Percentiles rank a stretch among this genome's conserved stretches.
Conservation (phyloP, 2,797 vertebrate species). For the Micropoecilia bifurca region DNA sequence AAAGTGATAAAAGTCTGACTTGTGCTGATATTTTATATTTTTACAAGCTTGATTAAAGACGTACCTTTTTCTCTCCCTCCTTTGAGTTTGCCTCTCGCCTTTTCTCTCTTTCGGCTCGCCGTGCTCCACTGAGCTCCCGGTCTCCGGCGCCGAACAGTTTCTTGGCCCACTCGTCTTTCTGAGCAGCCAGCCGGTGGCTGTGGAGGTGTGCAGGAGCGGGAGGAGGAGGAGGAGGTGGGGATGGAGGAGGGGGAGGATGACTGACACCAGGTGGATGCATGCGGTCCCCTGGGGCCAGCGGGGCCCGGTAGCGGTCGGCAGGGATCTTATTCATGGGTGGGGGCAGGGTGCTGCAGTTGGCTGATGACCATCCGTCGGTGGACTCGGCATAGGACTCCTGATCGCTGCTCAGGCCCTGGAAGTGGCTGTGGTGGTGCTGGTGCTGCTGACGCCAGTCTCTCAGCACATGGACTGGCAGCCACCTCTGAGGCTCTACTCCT, state of each 20-base stretch:
- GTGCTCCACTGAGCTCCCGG: slow-evolving; percentile 79
- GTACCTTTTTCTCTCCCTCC: slow-evolving; percentile 88
- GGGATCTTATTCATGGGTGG: slow-evolving; percentile 99
- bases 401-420: slow-evolving; percentile 88
- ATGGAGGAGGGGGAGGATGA: slow-evolving; percentile 74
- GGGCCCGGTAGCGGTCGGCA: slow-evolving; percentile 92
- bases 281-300: slow-evolving; percentile 81
- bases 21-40: background rate
- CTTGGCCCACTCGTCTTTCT: slow-evolving; percentile 92
- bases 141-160: slow-evolving; percentile 86
- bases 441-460: slow-evolving; percentile 90
- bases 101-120: slow-evolving; percentile 71
- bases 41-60: slow-evolving; percentile 16
- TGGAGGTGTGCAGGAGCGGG: slow-evolving; percentile 37
- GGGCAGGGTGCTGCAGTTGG: slow-evolving; percentile 96
- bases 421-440: slow-evolving; percentile 72
- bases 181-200: slow-evolving; percentile 79
- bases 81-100: slow-evolving; percentile 81
- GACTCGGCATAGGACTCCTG: slow-evolving; percentile 98
- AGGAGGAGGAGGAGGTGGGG: slow-evolving; percentile 19
- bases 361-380: slow-evolving; percentile 96
- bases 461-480: slow-evolving; percentile 93
- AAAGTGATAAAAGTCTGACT: background rate
- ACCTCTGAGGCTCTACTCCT: slow-evolving; percentile 82
- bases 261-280: slow-evolving; percentile 79